Conservation (phyloP, 2,888 invertebrate genomes). For the Pristionchus entomophagus region DNA sequence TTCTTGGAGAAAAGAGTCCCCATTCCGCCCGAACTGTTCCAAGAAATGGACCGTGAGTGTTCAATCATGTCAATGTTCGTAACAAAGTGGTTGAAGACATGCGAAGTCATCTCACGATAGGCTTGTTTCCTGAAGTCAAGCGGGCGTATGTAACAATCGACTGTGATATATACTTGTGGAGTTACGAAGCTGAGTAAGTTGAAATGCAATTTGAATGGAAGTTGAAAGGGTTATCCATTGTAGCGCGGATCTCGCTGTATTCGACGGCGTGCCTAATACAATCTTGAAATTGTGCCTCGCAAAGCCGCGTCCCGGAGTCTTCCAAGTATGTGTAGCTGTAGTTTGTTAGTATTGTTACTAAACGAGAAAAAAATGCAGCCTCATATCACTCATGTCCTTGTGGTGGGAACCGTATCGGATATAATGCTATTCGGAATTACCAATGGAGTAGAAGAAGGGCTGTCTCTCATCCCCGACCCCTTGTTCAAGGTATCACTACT, state of each 20-base stretch:
- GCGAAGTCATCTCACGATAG: constrained; percentile 96
- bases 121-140: constrained; percentile 94
- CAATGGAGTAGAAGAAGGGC: constrained; percentile 70
- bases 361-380: constrained; percentile 74
- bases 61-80: background rate
- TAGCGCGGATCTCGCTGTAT: constrained; percentile 93
- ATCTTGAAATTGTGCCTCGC: constrained; percentile 93
- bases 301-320: constrained; percentile 83
- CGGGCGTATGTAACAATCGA: constrained; percentile 98
- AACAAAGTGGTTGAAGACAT: constrained; percentile 85
- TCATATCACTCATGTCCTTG: constrained; percentile 91
- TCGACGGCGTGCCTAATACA: constrained; percentile 93
- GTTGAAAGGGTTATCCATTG: background rate
- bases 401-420: constrained; percentile 94
- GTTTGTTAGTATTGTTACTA: background rate
- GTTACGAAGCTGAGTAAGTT: constrained; percentile 88
- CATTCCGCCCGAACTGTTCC: constrained; percentile 68
- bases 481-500: constrained; percentile 85
- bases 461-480: constrained; percentile 59
- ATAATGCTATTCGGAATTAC: constrained; percentile 89
- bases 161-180: constrained; percentile 97
- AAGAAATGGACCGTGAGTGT: constrained; percentile 69
- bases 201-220: background rate
- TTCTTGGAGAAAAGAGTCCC: constrained; percentile 55
- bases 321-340: constrained; percentile 54